Base-by-base conservation (phyloP, 2,888 invertebrate genomes). In the Pedicia rivosa region DNA sequence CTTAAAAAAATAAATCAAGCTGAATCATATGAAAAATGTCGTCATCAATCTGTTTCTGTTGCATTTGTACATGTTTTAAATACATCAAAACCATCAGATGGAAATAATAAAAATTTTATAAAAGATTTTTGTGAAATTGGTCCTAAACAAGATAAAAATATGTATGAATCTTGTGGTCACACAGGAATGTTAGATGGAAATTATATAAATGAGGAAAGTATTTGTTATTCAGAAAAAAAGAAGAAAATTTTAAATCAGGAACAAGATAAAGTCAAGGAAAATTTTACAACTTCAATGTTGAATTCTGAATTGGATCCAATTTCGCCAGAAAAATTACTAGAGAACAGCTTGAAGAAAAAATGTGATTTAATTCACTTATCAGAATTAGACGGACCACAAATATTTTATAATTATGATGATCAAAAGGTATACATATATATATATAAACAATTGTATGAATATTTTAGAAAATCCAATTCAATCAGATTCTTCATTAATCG, bases 301-400 rank as follows among this genome's bases (percentile, higher is more conserved):
- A 59, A 60, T 1, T 46, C 51, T 5, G 63, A 66, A 43, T 59
- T 64, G 34, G 74, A 75, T 50, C 61, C 62, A 0, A 51, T 63
- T 27, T 69, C 74, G 1, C 56, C 75, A 0, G 59, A 62, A 35
- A 66, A 67, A 43, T 56, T 78, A 2, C 48, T 62, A 44, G 59
- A 60, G 44, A 56, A 59, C 2, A 55, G 55, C 39, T 49, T 64
- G 2, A 56, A 58, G 42, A 63, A 64, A 42, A 54, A 56, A 37
- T 66, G 66, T 43, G 59, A 59, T 22, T 20, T 41, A 9, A 10
- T 41, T 3, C 15, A 13, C 3, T 22, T 36, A 3, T 30, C 38
- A 13, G 36, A 41, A 35, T 8, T 14, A 3, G 28, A 31, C 26
- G 20, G 10, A 10, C 22, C 13, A 8, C 13, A 20, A 6, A 4